Evolutionary conservation across 2,888 invertebrate species (phyloP).

Genomic region (Nebria salina): DNA sequence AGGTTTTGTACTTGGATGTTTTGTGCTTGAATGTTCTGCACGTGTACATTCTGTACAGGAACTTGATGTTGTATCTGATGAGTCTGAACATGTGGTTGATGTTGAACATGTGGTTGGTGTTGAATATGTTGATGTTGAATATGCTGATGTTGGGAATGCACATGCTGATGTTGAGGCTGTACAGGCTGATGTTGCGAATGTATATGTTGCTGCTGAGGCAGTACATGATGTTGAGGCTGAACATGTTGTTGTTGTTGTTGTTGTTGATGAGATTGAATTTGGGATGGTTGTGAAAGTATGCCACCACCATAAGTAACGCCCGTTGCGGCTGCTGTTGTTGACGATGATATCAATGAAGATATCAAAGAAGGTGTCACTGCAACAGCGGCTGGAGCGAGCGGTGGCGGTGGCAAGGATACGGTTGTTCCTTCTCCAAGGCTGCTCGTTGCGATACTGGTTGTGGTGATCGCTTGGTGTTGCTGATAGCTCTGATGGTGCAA

Average conservation of each 20-base stretch:
- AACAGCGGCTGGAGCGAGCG: neutral
- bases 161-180: slow-evolving; percentile 2
- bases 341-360: slow-evolving; percentile 34
- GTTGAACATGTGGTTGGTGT: neutral
- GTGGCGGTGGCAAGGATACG: slow-evolving; percentile 11
- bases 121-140: slow-evolving; percentile 6
- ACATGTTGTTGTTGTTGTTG: slow-evolving; percentile 48
- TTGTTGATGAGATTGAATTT: slow-evolving; percentile 49
- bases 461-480: slow-evolving; percentile 41
- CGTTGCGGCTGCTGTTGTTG: slow-evolving; percentile 19
- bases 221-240: neutral
- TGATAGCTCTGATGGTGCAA: slow-evolving; percentile 48
- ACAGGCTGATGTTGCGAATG: slow-evolving; percentile 51
- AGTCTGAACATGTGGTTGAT: slow-evolving; percentile 20
- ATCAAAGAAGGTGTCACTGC: slow-evolving; percentile 45
- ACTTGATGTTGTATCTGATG: slow-evolving; percentile 59
- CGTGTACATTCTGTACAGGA: slow-evolving; percentile 31
- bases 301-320: neutral
- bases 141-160: neutral
- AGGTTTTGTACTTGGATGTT: slow-evolving; percentile 45
- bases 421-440: slow-evolving; percentile 46
- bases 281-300: slow-evolving; percentile 12
- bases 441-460: slow-evolving; percentile 41
- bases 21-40: slow-evolving; percentile 44
- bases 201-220: slow-evolving; percentile 2